Base-by-base conservation (phyloP, 2,888 invertebrate species). In the Polymixis lichenea region DNA sequence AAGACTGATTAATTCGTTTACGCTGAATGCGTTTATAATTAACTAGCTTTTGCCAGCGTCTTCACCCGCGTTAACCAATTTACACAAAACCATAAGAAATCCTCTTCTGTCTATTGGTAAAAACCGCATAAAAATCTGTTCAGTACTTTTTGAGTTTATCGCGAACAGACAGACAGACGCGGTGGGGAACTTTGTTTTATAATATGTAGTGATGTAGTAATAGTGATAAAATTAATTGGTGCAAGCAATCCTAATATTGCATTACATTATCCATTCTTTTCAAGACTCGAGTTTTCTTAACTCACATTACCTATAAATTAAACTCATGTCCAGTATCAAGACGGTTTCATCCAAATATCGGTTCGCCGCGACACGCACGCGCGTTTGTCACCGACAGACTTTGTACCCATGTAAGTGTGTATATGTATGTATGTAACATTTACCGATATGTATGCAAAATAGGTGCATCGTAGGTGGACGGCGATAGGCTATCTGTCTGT, bases 341-440 rank as follows among this genome's bases (percentile, higher is more conserved):
- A 87, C 51, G 2, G 6, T 25, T 87, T 0, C 5, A 25, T 82
- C 79, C 43, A 53, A 38, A 84, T 91, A 91, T 90, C 89, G 89
- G 89, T 88, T 51, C 67, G n/a, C 66, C 72, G 87, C 87, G 89
- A 89, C 90, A 91, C 92, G 91, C 93, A 91, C 90, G 91, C 92
- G 77, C 86, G 69, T 84, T 71, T 81, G 82, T 71, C 82, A 85
- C 85, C 77, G 46, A 32, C 70, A 75, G 66, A 71, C 74, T 80
- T 66, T 73, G 69, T 74, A 65, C 82, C 61, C 46, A 56, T 60
- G 72, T 77, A 69, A 68, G 71, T 70, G n/a, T 72, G 72, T 64
- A 58, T 62, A 60, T 68, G 46, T 74, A 67, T 58, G 67, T 72
- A 69, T 70, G 75, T 71, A 80, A 72, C 82, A 75, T 84, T 84